Evolutionary conservation across 2,888 invertebrate genomes (phyloP), one percentile per base, ranked within the genome.

Genomic region (Norana najaformis): DNA sequence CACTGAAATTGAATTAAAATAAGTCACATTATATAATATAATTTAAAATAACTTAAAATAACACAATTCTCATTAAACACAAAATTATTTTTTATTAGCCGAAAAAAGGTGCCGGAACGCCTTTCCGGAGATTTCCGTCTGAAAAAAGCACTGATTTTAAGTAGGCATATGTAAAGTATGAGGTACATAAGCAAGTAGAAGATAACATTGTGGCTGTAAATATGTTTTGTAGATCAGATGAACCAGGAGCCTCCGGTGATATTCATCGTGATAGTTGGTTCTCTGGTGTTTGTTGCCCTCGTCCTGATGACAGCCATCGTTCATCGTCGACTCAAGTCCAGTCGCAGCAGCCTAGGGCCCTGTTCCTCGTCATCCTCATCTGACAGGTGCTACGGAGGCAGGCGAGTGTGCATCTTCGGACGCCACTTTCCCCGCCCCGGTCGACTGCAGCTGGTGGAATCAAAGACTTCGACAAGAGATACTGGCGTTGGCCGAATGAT

Each of bases 381-480:
- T 16, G 85, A 35, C 83, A 20, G 85, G 20, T 85, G 85, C 36
- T 85, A 35, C 85, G 37, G 85, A 20, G 35, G 36, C 85, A 36
- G 36, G 20, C 37, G 36, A 11, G 4, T 35, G 36, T 11, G 18
- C 85, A 85, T 35, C 36, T 36, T 35, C 85, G 35, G 85, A 35
- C 18, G 14, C 36, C 23, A 37, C 85, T 85, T 35, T 85, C 36
- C 30, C 36, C 85, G 85, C 35, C 35, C 85, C 36, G 85, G 85
- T 85, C 85, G 85, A 85, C 37, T 85, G 37, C 85, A 85, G 37
- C 11, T 85, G 85, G 35, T 85, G 85, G 85, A 85, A 37, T 36
- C 85, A 23, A 85, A 18, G 85, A 69, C n/a, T n/a, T n/a, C n/a
- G n/a, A n/a, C 69, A 13, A 69, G 30, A 2, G 69, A n/a, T 41